Percentiles rank a stretch among this genome's conserved stretches.
These are phyloP conservation scores for Pygmarrhopalites habei DNA, from an alignment of 1,140 invertebrate genomes.

Conservation along the genomic window DNA sequence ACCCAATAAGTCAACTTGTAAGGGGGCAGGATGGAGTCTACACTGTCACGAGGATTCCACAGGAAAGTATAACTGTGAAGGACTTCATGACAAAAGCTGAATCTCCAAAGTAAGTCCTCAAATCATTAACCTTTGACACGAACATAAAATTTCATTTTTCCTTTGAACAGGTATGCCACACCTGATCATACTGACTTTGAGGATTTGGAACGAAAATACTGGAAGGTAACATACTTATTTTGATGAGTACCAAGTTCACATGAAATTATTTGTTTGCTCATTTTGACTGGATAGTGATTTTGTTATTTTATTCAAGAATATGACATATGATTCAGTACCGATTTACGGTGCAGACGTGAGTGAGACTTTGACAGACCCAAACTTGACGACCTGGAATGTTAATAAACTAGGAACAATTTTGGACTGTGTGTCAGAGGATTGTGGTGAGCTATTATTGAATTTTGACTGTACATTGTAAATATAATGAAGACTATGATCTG, in stretches of 20 bases:
- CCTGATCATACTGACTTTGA: conserved; percentile 84
- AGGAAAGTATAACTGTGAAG: conserved; percentile 79
- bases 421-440: conserved; percentile 88
- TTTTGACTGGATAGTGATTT: no score
- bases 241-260: no score
- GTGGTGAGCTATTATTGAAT: no score
- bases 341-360: conserved; percentile 94
- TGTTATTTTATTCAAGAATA: no score
- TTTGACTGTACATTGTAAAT: no score
- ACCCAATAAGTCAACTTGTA: conserved; percentile 72
- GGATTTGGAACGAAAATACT: conserved; percentile 92
- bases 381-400: conserved; percentile 89
- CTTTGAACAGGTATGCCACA: conserved; percentile 59
- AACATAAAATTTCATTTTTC: no score
- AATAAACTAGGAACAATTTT: conserved; percentile 85
- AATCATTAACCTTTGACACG: no score
- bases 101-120: conserved; percentile 31
- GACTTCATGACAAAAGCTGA: conserved; percentile 81
- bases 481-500: no score
- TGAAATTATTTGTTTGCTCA: no score
- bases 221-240: no score
- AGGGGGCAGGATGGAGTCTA: conserved; percentile 89
- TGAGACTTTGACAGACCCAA: conserved; percentile 83
- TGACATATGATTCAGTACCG: conserved; percentile 72
- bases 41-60: conserved; percentile 91